phyloP scores from a whole-genome alignment of 2,888 invertebrate genomes.

The Scaptomyza caliginosa region DNA sequence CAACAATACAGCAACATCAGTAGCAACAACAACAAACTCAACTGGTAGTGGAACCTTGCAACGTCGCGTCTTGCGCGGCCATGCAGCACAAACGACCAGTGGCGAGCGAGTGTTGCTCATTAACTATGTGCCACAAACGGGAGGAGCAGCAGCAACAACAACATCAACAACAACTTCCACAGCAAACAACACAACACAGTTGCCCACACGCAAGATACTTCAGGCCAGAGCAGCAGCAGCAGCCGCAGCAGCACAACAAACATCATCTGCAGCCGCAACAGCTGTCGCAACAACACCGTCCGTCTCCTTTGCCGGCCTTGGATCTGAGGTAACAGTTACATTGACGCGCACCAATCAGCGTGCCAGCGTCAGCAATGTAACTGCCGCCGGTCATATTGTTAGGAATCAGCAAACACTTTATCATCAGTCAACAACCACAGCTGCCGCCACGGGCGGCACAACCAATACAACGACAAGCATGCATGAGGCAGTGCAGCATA shows the following conservation, averaged over 20 bases:
- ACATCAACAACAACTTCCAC: slow-evolving; percentile 49
- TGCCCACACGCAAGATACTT: slow-evolving; percentile 74
- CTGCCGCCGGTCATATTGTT: slow-evolving; percentile 83
- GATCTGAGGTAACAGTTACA: slow-evolving; percentile 82
- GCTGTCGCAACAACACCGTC: slow-evolving; percentile 60
- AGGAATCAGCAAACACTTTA: slow-evolving; percentile 71
- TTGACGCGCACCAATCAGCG: slow-evolving; percentile 76
- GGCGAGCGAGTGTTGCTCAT: slow-evolving; percentile 80
- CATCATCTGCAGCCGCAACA: slow-evolving; percentile 33
- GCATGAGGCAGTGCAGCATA: slow-evolving; percentile 58
- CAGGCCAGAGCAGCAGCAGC: slow-evolving; percentile 69
- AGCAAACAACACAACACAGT: slow-evolving; percentile 52
- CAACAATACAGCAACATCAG: slow-evolving; percentile 50
- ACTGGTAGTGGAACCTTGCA: slow-evolving; percentile 55
- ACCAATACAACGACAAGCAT: slow-evolving; percentile 40
- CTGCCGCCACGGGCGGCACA: slow-evolving; percentile 37
- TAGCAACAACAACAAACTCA: slow-evolving; percentile 39
- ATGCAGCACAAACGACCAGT: slow-evolving; percentile 80
- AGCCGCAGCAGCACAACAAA: slow-evolving; percentile 45
- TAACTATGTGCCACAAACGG: slow-evolving; percentile 79
- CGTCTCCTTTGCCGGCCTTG: slow-evolving; percentile 81
- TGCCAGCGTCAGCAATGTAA: slow-evolving; percentile 67
- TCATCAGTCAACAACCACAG: slow-evolving; percentile 56
- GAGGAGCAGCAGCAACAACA: slow-evolving; percentile 43
- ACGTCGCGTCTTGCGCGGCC: slow-evolving; percentile 79